Evolutionary conservation across 1,140 invertebrate species (phyloP).

Genomic region (Drusus annulatus): DNA sequence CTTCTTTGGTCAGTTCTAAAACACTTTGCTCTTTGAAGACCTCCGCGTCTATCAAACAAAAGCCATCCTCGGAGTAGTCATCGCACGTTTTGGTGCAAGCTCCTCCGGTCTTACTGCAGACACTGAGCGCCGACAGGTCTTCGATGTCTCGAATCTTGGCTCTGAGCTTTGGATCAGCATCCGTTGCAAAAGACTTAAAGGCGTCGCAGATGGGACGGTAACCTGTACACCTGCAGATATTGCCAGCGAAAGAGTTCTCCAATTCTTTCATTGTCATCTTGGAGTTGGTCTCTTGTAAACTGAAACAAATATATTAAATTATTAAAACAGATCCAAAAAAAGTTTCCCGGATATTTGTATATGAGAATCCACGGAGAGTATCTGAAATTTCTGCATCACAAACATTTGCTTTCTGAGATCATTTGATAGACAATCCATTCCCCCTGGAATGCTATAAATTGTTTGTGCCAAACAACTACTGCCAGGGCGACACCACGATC

Average conservation of each 20-base stretch:
- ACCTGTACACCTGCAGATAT: constrained; percentile 91
- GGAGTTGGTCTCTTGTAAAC: constrained; percentile 63
- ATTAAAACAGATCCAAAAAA: too few species aligned
- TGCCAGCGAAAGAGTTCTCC: constrained; percentile 85
- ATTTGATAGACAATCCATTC: too few species aligned
- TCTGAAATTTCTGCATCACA: too few species aligned
- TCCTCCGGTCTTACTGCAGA: constrained; percentile 49
- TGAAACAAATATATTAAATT: constrained; percentile 21
- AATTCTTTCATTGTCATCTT: constrained; percentile 77
- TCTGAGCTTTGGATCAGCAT: constrained; percentile 70
- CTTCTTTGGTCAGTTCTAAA: constrained; percentile 42
- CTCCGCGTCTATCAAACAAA: constrained; percentile 46
- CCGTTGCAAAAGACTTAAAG: constrained; percentile 82
- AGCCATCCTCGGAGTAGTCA: constrained; percentile 46
- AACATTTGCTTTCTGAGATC: too few species aligned
- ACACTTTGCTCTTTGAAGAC: neutral
- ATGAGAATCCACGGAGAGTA: too few species aligned
- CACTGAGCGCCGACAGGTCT: constrained; percentile 62
- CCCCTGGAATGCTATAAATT: too few species aligned
- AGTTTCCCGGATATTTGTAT: too few species aligned
- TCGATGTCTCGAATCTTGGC: constrained; percentile 75
- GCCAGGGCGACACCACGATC: too few species aligned
- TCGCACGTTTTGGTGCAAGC: constrained; percentile 46
- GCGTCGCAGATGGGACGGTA: constrained; percentile 89
- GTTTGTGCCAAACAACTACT: too few species aligned